phyloP scores from a whole-genome alignment of 2,888 invertebrate species.

The Limnephilus lunatus region DNA sequence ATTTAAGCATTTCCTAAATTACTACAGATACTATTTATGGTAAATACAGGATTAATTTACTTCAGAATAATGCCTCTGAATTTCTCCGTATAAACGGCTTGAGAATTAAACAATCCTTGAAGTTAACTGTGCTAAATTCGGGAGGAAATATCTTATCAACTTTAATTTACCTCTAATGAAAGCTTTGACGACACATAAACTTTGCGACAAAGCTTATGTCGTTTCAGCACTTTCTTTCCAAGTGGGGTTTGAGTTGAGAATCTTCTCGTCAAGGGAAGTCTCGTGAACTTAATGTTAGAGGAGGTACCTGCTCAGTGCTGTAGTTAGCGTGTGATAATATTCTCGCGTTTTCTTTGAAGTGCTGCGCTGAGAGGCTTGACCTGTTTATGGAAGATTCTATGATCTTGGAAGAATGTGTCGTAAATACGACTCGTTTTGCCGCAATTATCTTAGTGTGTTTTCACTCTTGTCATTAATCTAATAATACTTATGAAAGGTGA shows the following conservation, averaged over 20 bases:
- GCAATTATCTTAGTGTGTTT: not conserved
- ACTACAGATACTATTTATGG: too few species aligned
- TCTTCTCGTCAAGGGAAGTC: not conserved
- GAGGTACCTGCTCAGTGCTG: not conserved
- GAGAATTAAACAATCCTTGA: not conserved
- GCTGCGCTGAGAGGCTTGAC: slow-evolving; percentile 43
- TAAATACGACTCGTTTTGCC: not conserved
- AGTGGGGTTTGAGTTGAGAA: slow-evolving; percentile 31
- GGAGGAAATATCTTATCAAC: slow-evolving; percentile 7
- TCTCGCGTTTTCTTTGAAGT: slow-evolving; percentile 32
- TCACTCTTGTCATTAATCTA: not conserved
- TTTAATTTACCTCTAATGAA: slow-evolving; percentile 20
- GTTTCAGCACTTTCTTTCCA: slow-evolving; percentile 45
- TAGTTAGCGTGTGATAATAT: slow-evolving; percentile 22
- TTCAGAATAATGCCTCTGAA: not conserved
- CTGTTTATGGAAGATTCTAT: slow-evolving; percentile 34
- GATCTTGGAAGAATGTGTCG: slow-evolving; percentile 31
- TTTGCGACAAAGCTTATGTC: slow-evolving; percentile 27
- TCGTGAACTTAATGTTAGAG: not conserved
- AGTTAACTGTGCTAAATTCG: not conserved
- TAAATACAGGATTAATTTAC: not conserved
- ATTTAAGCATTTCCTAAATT: too few species aligned
- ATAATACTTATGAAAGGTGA: not conserved
- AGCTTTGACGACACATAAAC: slow-evolving; percentile 26
- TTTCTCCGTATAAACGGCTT: not conserved